Percentiles rank a stretch among this genome's conserved stretches.
Evolutionary conservation across 30 jellyfish, hydroid and myxozoan genomes (phyloP).

Genomic region (Cassiopea xamachana): DNA sequence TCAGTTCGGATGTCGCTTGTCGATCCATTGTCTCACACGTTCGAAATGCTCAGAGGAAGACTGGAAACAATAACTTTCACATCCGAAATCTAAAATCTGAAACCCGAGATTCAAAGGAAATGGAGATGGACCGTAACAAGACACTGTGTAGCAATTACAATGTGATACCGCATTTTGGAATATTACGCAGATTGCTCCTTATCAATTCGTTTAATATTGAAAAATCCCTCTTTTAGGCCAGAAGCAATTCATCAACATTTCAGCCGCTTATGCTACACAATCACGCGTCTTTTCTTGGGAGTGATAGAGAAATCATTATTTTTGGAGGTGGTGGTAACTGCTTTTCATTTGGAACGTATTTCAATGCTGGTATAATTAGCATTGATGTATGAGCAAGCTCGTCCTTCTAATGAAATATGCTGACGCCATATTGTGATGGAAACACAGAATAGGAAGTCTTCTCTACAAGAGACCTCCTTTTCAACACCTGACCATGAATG

Average conservation of each 20-base stretch:
- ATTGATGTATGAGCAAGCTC: slow-evolving; percentile 16
- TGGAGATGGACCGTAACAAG: background rate
- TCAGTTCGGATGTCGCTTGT: no score
- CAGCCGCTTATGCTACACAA: slow-evolving; percentile 86
- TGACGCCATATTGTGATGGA: background rate
- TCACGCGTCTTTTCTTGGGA: slow-evolving; percentile 58
- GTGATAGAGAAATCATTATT: slow-evolving; percentile 40
- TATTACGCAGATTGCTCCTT: background rate
- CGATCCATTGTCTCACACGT: no score
- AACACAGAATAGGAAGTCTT: background rate
- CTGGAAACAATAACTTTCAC: no score
- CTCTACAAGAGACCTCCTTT: background rate
- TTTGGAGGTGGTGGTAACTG: slow-evolving; percentile 99
- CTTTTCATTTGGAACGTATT: slow-evolving; percentile 94
- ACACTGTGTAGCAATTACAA: background rate
- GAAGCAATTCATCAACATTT: background rate
- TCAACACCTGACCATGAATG: no score
- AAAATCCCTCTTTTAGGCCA: background rate
- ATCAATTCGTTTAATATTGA: no score
- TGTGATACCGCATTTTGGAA: background rate
- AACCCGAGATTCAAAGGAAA: no score
- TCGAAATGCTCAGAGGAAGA: no score
- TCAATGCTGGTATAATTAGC: slow-evolving; percentile 56
- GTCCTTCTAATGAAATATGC: background rate
- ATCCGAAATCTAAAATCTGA: no score